Percentiles rank a stretch among this genome's conserved stretches.
Conservation (phyloP, 2,113 vertebrate species). For the Xyliphius kryptos region DNA sequence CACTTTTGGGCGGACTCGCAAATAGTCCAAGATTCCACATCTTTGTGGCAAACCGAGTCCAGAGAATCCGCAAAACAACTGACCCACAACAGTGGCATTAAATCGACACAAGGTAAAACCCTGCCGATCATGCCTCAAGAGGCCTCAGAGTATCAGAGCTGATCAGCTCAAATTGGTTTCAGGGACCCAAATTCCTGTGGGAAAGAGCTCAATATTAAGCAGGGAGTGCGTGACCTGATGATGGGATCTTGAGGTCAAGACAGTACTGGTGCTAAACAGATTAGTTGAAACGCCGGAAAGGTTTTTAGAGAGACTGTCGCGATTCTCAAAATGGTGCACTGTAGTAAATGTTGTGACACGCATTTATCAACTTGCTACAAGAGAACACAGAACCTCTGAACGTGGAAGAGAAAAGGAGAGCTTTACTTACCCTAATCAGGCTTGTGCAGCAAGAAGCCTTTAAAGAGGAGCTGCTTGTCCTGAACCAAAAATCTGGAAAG, state of each 20-base stretch:
- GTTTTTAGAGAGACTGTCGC: conserved; percentile 3
- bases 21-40: too few species aligned
- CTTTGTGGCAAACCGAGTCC: conserved; percentile 21
- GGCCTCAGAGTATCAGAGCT: conserved; percentile 32
- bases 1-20: conserved; percentile 28
- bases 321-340: background rate
- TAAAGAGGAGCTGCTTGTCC: conserved; percentile 2
- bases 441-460: conserved; percentile 8
- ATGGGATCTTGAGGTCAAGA: conserved; percentile 30
- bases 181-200: conserved; percentile 35
- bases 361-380: conserved; percentile 8
- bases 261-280: conserved; percentile 16
- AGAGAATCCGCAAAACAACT: conserved; percentile 21
- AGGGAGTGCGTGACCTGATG: too few species aligned
- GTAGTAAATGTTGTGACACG: conserved; percentile 17
- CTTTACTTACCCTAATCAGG: background rate
- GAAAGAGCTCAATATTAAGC: conserved; percentile 4
- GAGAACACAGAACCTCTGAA: conserved; percentile 4
- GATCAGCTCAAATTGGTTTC: conserved; percentile 27
- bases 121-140: conserved; percentile 27
- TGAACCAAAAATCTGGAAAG: background rate
- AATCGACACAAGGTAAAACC: conserved; percentile 20
- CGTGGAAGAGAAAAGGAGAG: background rate
- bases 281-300: background rate
- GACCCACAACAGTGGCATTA: conserved; percentile 23